Evolutionary conservation across 2,797 vertebrate genomes (phyloP).

Genomic region (Austrolebias charrua): DNA sequence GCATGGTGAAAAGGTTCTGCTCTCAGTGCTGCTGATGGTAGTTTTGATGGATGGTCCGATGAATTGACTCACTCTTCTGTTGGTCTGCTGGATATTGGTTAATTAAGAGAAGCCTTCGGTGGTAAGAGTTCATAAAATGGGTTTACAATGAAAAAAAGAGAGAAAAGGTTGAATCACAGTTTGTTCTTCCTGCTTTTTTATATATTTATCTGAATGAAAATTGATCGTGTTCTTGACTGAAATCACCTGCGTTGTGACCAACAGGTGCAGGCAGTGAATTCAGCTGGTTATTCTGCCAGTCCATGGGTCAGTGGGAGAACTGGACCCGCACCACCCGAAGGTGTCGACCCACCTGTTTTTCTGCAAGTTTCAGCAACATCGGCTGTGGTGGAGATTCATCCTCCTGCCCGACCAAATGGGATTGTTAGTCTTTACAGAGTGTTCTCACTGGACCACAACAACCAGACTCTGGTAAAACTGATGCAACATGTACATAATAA

Average conservation of each 20-base stretch:
- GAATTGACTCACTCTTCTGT: slow-evolving; percentile 66
- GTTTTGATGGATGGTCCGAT: slow-evolving; percentile 77
- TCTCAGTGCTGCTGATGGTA: slow-evolving; percentile 88
- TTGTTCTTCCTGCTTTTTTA: background rate
- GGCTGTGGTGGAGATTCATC: slow-evolving; percentile 84
- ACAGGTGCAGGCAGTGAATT: slow-evolving; percentile 90
- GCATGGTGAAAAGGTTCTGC: slow-evolving; percentile 75
- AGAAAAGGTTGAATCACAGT: background rate
- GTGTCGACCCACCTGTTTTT: slow-evolving; percentile 79
- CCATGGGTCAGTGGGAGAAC: slow-evolving; percentile 85
- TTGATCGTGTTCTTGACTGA: background rate
- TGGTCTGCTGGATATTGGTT: slow-evolving; percentile 67
- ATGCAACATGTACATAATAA: background rate
- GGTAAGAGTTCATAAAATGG: slow-evolving; percentile 51
- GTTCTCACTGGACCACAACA: slow-evolving; percentile 78
- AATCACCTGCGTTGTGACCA: slow-evolving; percentile 16
- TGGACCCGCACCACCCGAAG: slow-evolving; percentile 88
- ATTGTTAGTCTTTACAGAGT: slow-evolving; percentile 88
- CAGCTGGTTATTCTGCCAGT: slow-evolving; percentile 81
- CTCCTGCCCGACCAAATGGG: slow-evolving; percentile 85
- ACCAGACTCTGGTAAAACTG: slow-evolving; percentile 80
- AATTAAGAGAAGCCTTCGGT: slow-evolving; percentile 58
- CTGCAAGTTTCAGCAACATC: slow-evolving; percentile 81
- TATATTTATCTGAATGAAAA: background rate
- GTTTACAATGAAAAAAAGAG: slow-evolving; percentile 23